Conservation (phyloP, 92 coral and sea anemone species). For the Heliopora coerulea region DNA sequence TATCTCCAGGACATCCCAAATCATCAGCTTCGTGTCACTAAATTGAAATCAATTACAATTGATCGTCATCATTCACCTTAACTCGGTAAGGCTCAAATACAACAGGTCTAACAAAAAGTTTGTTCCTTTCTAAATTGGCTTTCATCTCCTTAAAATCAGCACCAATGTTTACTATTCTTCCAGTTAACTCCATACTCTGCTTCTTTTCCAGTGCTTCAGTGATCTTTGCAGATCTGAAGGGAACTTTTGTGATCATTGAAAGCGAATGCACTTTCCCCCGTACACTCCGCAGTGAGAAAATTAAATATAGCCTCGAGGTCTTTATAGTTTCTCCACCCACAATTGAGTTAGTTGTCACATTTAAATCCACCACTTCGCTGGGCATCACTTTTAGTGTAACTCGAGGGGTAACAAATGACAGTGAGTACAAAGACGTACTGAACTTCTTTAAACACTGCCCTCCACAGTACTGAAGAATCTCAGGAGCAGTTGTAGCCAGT, state of each 20-base stretch:
- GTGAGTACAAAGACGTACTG: conserved; percentile 67
- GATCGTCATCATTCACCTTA: conserved; percentile 55
- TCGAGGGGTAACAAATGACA: conserved; percentile 79
- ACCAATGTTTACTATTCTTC: conserved; percentile 71
- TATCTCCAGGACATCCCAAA: too few relatives aligned
- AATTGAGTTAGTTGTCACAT: conserved; percentile 70
- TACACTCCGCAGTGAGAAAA: conserved; percentile 87
- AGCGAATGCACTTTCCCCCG: conserved; percentile 79
- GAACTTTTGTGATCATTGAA: conserved; percentile 74
- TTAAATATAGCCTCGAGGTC: conserved; percentile 64
- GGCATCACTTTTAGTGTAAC: conserved; percentile 66
- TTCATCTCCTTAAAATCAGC: conserved; percentile 71
- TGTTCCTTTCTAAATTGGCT: conserved; percentile 70
- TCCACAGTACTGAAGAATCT: conserved; percentile 73
- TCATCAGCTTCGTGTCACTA: too few relatives aligned
- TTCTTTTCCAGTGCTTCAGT: conserved; percentile 61
- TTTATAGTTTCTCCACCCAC: conserved; percentile 69
- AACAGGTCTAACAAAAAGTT: conserved; percentile 79
- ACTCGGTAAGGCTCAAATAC: conserved; percentile 70
- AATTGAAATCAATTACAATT: conserved; percentile 1
- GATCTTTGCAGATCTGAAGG: conserved; percentile 72
- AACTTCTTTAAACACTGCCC: conserved; percentile 74
- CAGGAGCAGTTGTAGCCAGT: conserved; percentile 69
- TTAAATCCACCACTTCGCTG: conserved; percentile 72
- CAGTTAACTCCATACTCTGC: conserved; percentile 73